Evolutionary conservation across 2,888 invertebrate species (phyloP).

Genomic region (Drosophila trichaetosa): DNA sequence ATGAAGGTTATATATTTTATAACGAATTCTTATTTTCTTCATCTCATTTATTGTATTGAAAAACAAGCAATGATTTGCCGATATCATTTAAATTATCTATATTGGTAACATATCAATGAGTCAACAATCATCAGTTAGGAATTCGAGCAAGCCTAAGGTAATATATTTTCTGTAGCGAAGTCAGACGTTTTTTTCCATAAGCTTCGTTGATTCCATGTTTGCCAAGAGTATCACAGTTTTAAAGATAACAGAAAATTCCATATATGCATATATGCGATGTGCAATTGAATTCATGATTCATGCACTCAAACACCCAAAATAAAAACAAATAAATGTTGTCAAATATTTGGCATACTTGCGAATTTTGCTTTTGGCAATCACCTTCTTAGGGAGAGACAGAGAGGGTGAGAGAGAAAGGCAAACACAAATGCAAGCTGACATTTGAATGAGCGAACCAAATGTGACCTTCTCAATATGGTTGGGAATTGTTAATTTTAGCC

Average conservation of each 20-base stretch:
- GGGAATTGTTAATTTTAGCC: constrained; percentile 69
- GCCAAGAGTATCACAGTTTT: neutral
- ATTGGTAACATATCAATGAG: neutral
- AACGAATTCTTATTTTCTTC: neutral
- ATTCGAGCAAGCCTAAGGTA: neutral
- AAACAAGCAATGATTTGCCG: neutral
- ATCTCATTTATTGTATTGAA: neutral
- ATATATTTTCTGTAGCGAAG: neutral
- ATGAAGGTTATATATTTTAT: neutral
- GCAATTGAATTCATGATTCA: constrained; percentile 50
- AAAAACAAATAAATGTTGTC: constrained; percentile 55
- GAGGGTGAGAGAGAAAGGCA: constrained; percentile 32
- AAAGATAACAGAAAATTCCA: neutral
- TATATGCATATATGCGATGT: constrained; percentile 7
- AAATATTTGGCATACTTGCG: constrained; percentile 74
- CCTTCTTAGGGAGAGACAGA: constrained; percentile 42
- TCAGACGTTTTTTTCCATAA: neutral
- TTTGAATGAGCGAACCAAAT: constrained; percentile 73
- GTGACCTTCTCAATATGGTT: constrained; percentile 79
- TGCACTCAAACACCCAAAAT: constrained; percentile 29
- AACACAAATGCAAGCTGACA: constrained; percentile 64
- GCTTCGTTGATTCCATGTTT: neutral
- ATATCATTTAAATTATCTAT: neutral
- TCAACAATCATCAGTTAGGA: neutral
- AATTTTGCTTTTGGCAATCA: constrained; percentile 68